Conservation (phyloP, 2,113 vertebrate species). For the Gobiocypris rarus region DNA sequence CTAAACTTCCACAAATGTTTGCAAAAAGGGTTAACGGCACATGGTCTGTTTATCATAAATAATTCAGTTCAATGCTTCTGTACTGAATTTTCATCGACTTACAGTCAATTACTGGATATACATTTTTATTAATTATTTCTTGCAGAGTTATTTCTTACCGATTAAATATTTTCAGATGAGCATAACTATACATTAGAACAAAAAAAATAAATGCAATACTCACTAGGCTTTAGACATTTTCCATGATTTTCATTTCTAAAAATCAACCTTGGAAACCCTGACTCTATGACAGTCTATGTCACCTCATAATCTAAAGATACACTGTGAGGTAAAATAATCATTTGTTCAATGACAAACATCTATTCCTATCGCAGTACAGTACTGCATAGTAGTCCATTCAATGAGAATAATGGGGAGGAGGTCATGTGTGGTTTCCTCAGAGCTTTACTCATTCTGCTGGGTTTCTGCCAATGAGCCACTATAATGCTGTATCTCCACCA, state of each 20-base stretch:
- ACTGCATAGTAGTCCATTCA: background rate
- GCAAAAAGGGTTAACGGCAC: background rate
- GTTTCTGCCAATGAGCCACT: slow-evolving; percentile 47
- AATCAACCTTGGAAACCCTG: too few relatives aligned
- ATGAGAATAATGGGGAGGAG: background rate
- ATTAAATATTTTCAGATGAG: background rate
- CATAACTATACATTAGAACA: background rate
- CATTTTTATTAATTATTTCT: background rate
- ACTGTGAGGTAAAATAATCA: background rate
- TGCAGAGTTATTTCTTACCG: background rate
- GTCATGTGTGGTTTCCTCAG: background rate
- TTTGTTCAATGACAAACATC: background rate
- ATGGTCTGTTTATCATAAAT: background rate
- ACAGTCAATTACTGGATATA: background rate
- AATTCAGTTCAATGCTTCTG: background rate
- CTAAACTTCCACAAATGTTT: background rate
- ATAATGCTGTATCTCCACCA: slow-evolving; percentile 32
- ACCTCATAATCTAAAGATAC: background rate
- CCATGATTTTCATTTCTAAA: too few relatives aligned
- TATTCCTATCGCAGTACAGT: background rate
- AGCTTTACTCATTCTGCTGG: slow-evolving; percentile 17
- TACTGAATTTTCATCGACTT: background rate
- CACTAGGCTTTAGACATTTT: background rate
- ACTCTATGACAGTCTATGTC: too few relatives aligned
- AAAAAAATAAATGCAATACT: background rate